Evolutionary conservation across 2,888 invertebrate genomes (phyloP), one percentile per base, ranked within the genome.

Genomic region (Apantesis nais): DNA sequence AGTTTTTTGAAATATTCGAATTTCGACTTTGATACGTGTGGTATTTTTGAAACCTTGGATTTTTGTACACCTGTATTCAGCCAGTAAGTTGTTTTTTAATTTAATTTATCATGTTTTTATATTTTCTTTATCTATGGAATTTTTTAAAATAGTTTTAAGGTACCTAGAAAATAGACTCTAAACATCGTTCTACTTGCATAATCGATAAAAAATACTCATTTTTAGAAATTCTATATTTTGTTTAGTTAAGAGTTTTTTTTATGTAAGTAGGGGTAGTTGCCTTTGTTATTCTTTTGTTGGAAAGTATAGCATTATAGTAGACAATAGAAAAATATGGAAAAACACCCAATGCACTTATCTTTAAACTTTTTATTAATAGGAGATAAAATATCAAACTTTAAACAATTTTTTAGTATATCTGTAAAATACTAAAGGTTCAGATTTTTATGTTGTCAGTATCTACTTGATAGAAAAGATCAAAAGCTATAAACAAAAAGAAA

Each of bases 41-140:
- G 60, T 78, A 74, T 74, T 69, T 73, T 5, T 69, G 67, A 71
- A 70, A 69, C 64, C 76, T 83, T 83, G 83, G 81, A 83, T 83
- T 82, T 82, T 78, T 72, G 70, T 71, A 70, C 66, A 71, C 70
- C 66, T 67, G 31, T 67, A 62, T 73, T 70, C 71, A 72, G 70
- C 72, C 72, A 73, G 82, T 82, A 74, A 83, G 81, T 81, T 39
- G 19, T 29, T 60, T 71, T 29, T 48, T 63, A 48, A n/a, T 61
- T 67, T 52, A 63, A 67, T 66, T 58, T 66, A 41, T 19, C 16
- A 9, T 52, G 9, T 52, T 8, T 39, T 39, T 8, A 39, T 39
- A 39, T 39, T 72, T 67, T 73, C 68, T 77, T 72, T 76, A 67
- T 44, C 66, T 66, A 39, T 68, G 41, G 29, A 34, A 78, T 78